These are phyloP conservation scores for Sprattus sprattus DNA, from an alignment of 2,113 vertebrate species.

Conservation along the genomic window DNA sequence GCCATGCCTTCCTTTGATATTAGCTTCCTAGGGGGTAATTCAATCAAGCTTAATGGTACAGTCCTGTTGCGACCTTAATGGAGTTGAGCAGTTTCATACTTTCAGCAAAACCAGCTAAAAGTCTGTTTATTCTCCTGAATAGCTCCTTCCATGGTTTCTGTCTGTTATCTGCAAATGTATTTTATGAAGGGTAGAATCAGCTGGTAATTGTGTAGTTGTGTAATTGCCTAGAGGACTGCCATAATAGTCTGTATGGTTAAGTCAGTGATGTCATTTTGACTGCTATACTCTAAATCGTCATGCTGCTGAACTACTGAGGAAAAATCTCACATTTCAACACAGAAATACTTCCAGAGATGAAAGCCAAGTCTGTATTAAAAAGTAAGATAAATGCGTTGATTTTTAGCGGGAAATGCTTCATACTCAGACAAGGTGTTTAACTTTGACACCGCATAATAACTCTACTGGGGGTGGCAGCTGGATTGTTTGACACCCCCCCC, in stretches of 20 bases:
- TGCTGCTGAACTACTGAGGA: background rate
- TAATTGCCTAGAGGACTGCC: background rate
- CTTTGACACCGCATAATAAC: background rate
- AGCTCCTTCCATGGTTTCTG: background rate
- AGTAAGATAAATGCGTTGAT: background rate
- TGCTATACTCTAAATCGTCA: background rate
- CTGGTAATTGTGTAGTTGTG: background rate
- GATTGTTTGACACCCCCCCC: background rate
- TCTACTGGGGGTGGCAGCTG: background rate
- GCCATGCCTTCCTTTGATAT: background rate
- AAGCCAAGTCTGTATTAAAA: background rate
- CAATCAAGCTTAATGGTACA: constrained; percentile 16
- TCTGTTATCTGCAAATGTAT: background rate
- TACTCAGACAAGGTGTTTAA: background rate
- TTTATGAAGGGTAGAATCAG: background rate
- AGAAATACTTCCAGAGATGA: background rate
- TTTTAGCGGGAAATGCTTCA: background rate
- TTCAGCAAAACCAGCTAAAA: background rate
- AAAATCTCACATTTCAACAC: background rate
- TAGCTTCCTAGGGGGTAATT: constrained; percentile 17
- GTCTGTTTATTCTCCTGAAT: background rate
- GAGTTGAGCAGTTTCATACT: background rate
- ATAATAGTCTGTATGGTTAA: background rate
- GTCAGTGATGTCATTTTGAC: background rate
- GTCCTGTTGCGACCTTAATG: background rate